Base-by-base conservation (phyloP, 2,113 vertebrate species). In the Semnornis frantzii region DNA sequence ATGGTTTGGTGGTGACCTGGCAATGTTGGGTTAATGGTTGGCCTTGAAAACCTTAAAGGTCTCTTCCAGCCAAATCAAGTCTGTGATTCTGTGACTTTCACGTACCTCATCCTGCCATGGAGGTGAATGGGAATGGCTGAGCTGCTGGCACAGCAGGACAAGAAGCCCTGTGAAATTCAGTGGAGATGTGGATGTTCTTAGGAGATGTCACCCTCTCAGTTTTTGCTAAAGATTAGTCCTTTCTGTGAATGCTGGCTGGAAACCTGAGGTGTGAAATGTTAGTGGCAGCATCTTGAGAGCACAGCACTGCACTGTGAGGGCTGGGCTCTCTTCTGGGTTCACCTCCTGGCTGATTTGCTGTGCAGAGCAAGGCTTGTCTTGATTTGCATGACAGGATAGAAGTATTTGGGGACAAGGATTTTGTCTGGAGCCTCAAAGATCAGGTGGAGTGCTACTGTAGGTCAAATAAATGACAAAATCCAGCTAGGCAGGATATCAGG, bases 41-140 rank as follows among this genome's bases (percentile, higher is more conserved):
- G 48, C 11, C 48, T 50, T 23, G 48, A 23, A 50, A 50, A 50
- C 21, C 48, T 23, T 11, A 11, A 23, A 50, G 48, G 20, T 50
- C 48, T 50, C 48, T 50, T 50, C 11, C 48, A 50, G 12, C 48
- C 48, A 23, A 50, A 50, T 8, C 11, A 11, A 23, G 48, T 23
- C 48, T 50, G 48, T 50, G 48, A 50, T 50, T 50, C 48, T 50
- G n/a, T 15, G 50, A 20, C 11, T 90, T 87, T 39, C 2, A 2
- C 2, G 1, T 0, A 9, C 15, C 46, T 54, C 42, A 52, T 59
- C 58, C 69, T 4, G 0, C n/a, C 3, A 14, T 10, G 52, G 64
- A 86, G n/a, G 58, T 54, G 58, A 20, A 28, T 5, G 28, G 79
- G 50, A 55, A 10, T 24, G 78, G 50, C 76, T 57, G 50, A 65